phyloP scores from a whole-genome alignment of 1,140 invertebrate genomes.

The Sminthurides bifidus region DNA sequence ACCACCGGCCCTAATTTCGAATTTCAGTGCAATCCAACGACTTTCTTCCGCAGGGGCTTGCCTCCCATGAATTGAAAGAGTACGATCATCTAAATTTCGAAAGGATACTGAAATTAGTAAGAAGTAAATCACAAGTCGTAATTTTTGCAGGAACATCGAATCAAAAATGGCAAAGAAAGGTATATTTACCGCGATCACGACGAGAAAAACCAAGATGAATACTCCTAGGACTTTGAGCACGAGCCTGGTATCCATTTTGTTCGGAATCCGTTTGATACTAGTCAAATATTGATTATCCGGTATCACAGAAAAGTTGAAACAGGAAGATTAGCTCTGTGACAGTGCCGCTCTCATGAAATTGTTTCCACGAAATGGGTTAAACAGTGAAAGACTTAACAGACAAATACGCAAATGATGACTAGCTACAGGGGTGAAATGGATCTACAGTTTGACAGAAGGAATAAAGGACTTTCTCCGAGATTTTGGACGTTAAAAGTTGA shows the following conservation, averaged over 20 bases:
- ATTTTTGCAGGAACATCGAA: not conserved
- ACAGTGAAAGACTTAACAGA: not conserved
- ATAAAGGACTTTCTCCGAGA: too few species aligned
- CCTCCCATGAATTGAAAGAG: constrained; percentile 9
- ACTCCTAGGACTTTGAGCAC: constrained; percentile 16
- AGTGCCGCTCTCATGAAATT: not conserved
- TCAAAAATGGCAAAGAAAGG: not conserved
- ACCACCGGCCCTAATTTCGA: too few species aligned
- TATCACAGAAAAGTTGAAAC: too few species aligned
- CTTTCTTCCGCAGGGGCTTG: not conserved
- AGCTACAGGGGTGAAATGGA: not conserved
- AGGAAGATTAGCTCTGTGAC: not conserved
- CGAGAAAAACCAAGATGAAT: constrained; percentile 4
- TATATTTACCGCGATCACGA: constrained; percentile 15
- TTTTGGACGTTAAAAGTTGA: too few species aligned
- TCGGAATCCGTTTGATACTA: not conserved
- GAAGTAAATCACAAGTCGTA: not conserved
- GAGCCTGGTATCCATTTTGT: constrained; percentile 21
- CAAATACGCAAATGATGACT: not conserved
- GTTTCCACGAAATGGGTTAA: not conserved
- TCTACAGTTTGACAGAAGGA: too few species aligned
- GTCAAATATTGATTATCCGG: not conserved
- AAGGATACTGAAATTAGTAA: not conserved
- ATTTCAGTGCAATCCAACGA: too few species aligned
- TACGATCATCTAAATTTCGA: constrained; percentile 15